Evolutionary conservation across 2,888 invertebrate genomes (phyloP).

Genomic region (Parnassius orleans): DNA sequence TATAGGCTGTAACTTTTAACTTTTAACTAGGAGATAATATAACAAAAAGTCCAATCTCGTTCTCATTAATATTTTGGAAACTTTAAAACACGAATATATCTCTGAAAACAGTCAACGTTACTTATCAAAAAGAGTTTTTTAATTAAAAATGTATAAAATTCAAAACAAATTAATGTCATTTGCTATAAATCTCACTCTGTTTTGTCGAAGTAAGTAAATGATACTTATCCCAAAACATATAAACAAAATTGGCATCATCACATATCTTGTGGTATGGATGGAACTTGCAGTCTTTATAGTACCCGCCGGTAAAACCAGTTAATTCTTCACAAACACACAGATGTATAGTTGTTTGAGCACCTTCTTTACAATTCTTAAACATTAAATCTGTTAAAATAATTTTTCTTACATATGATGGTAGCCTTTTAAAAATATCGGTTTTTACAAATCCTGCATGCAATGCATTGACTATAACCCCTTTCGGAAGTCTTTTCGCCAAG

Average conservation of each 20-base stretch:
- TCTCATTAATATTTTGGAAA: too few relatives aligned
- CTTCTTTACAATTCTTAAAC: slow-evolving; percentile 86
- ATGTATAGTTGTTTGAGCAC: slow-evolving; percentile 89
- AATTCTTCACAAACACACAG: slow-evolving; percentile 87
- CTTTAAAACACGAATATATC: too few relatives aligned
- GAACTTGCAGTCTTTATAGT: slow-evolving; percentile 87
- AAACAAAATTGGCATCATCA: slow-evolving; percentile 83
- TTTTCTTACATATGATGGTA: slow-evolving; percentile 63
- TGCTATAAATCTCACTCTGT: neutral
- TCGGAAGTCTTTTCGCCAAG: slow-evolving; percentile 55
- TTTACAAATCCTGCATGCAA: slow-evolving; percentile 92
- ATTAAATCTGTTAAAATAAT: slow-evolving; percentile 79
- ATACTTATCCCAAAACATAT: slow-evolving; percentile 86
- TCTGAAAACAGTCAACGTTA: too few relatives aligned
- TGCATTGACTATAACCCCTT: slow-evolving; percentile 87
- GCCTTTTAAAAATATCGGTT: slow-evolving; percentile 87
- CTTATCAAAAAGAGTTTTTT: too few relatives aligned
- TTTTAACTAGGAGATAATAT: too few relatives aligned
- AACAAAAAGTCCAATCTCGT: too few relatives aligned
- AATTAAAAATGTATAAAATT: too few relatives aligned
- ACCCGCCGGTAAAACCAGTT: slow-evolving; percentile 85
- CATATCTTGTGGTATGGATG: slow-evolving; percentile 73
- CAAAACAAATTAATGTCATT: neutral
- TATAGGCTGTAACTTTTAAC: too few relatives aligned
- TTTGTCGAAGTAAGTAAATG: slow-evolving; percentile 11